A percentile compares a stretch with the other conserved stretches of the same genome.
Evolutionary conservation across 2,888 invertebrate genomes (phyloP).

Genomic region (Hyposoter didymator): DNA sequence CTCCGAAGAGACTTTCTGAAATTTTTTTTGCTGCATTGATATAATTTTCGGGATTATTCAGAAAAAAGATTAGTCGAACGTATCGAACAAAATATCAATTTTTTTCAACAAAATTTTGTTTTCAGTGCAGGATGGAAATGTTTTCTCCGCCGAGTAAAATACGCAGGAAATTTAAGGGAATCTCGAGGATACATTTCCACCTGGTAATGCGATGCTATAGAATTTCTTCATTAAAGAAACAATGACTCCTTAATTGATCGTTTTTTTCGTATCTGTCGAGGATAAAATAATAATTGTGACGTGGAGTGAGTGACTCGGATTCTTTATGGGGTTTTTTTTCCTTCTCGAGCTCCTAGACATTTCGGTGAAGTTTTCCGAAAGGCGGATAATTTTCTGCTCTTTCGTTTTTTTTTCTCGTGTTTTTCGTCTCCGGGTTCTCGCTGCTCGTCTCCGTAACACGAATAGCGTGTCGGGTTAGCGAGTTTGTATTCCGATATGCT

Average conservation of each 20-base stretch:
- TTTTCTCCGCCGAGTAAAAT: background rate
- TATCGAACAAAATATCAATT: too few relatives aligned
- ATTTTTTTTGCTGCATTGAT: too few relatives aligned
- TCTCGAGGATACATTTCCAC: background rate
- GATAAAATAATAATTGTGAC: slow-evolving; percentile 43
- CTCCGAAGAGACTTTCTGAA: too few relatives aligned
- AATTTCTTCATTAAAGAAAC: slow-evolving; percentile 45
- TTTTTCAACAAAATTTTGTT: too few relatives aligned
- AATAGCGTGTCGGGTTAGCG: slow-evolving; percentile 57
- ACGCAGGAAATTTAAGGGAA: background rate
- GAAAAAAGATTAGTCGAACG: too few relatives aligned
- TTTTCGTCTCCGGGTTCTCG: background rate
- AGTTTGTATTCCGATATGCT: slow-evolving; percentile 65
- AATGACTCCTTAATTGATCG: slow-evolving; percentile 25
- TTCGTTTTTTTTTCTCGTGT: too few relatives aligned
- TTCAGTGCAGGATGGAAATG: too few relatives aligned
- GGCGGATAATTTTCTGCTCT: slow-evolving; percentile 1
- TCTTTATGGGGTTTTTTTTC: background rate
- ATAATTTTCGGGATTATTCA: too few relatives aligned
- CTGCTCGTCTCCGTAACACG: slow-evolving; percentile 42
- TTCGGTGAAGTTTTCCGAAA: slow-evolving; percentile 31
- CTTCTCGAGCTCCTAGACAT: slow-evolving; percentile 24
- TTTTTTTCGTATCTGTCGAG: slow-evolving; percentile 11
- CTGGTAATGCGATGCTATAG: background rate
- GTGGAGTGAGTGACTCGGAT: background rate